A percentile compares a stretch with the other conserved stretches of the same genome.
These are phyloP conservation scores for Hemicentrotus pulcherrimus DNA, from an alignment of 35 echinoderm and acorn worm genomes.

Conservation along the genomic window DNA sequence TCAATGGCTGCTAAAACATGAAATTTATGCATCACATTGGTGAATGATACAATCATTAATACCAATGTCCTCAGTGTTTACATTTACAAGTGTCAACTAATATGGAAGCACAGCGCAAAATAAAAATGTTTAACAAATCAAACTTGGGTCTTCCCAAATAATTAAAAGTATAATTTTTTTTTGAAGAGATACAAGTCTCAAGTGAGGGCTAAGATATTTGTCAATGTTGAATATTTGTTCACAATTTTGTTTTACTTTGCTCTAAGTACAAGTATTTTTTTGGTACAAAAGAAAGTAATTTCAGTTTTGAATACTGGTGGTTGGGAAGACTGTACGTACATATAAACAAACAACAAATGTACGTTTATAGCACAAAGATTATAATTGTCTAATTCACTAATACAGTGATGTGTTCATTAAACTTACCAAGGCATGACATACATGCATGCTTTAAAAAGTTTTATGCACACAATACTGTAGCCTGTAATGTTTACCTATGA, in stretches of 20 bases:
- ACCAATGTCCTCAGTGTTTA: not conserved
- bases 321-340: slow-evolving; percentile 21
- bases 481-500: not conserved
- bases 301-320: slow-evolving; percentile 32
- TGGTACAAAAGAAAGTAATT: slow-evolving; percentile 15
- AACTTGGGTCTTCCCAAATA: not conserved
- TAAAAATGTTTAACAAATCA: not conserved
- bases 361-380: not conserved
- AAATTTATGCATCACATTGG: not conserved
- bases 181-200: not conserved
- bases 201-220: not conserved
- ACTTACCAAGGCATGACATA: not conserved
- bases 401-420: not conserved
- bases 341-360: not conserved
- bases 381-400: not conserved
- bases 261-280: not conserved
- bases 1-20: not conserved
- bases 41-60: not conserved
- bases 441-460: not conserved
- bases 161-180: not conserved
- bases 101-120: slow-evolving; percentile 15
- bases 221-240: not conserved
- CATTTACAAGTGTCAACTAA: not conserved
- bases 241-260: not conserved
- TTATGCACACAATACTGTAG: not conserved